Base-by-base conservation (phyloP, 2,113 vertebrate species). In the Odobenus rosmarus region DNA sequence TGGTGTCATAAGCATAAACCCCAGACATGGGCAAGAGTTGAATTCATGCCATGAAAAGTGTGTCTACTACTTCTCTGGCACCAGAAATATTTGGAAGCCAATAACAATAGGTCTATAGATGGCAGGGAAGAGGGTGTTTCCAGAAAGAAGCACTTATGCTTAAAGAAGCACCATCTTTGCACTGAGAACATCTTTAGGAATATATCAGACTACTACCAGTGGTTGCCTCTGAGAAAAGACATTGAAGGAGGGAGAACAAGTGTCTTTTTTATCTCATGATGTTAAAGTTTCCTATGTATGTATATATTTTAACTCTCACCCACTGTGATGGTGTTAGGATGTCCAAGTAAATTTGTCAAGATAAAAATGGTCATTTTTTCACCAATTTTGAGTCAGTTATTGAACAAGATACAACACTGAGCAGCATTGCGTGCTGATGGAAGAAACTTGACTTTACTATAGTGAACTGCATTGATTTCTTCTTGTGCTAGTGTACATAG, bases 391-490 rank as follows among this genome's bases (percentile, higher is more conserved):
- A 94, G 39, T 49, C 72, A 76, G 31, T 81, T 98, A 36, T 97
- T 97, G 76, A 96, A 88, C 21, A 85, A 85, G 93, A 88, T 95
- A 49, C 16, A 96, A 71, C 28, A 23, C 55, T 4, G 11, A 74
- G 74, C 13, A 87, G 51, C 92, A 74, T 93, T 4, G 7, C 39
- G 39, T 90, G 81, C 86, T 97, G 72, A 83, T 13, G 33, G 67
- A 93, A 95, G 96, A 88, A 76, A 19, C 14, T 64, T 42, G 71
- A 74, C 81, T 96, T 97, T 71, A 36, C n/a, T 86, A 15, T 10
- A 74, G 33, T 42, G 93, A 72, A 62, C 53, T n/a, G 19, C 97
- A 81, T 87, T 51, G 87, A 97, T 97, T 98, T 61, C 49, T 97
- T 91, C 69, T 92, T 77, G 49, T 84, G 71, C 46, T 97, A 94